Base-by-base conservation (phyloP, 1,140 invertebrate species). In the Scylla paramamosain region DNA sequence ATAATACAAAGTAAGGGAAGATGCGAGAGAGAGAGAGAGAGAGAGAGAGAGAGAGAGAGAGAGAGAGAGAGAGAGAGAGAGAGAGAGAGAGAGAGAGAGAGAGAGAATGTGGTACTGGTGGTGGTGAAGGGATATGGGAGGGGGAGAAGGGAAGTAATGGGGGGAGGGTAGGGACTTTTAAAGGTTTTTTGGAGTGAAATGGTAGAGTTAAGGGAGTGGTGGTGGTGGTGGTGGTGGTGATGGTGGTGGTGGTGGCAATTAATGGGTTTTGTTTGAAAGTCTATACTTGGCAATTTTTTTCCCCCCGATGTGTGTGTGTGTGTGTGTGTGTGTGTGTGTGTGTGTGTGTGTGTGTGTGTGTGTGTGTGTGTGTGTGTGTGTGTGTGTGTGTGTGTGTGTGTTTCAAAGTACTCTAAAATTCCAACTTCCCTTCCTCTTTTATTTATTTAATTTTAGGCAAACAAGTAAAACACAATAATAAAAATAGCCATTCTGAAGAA, bases 301-400 rank as follows among this genome's bases (percentile, higher is more conserved):
- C 10, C 52, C 25, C 10, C 83, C 28, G 12, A 1, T 86, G 16
- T 87, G 84, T 87, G 84, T 87, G 84, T 87, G 84, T 84, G 82
- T 84, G 82, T 84, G 82, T 84, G 82, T 84, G 82, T 84, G 82
- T 84, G 82, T 84, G 82, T 84, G 82, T 84, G 82, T 84, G 82
- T 84, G 82, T 84, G 82, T 84, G 82, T 84, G 82, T 84, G 82
- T 84, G 82, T 84, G 82, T 84, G 82, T 84, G 82, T 84, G 82
- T 86, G 83, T 86, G 83, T 86, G 83, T 86, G 83, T 86, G 83
- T 86, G 83, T 86, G 83, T 86, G 83, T 86, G 83, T 86, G 83
- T 86, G 83, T 86, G 83, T 86, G 83, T 86, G 83, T 86, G 83
- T 86, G 83, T 86, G 83, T 86, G 83, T 59, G 52, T 59, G 83